Evolutionary conservation across 1,140 invertebrate species (phyloP).

Genomic region (Pectinophora gossypiella): DNA sequence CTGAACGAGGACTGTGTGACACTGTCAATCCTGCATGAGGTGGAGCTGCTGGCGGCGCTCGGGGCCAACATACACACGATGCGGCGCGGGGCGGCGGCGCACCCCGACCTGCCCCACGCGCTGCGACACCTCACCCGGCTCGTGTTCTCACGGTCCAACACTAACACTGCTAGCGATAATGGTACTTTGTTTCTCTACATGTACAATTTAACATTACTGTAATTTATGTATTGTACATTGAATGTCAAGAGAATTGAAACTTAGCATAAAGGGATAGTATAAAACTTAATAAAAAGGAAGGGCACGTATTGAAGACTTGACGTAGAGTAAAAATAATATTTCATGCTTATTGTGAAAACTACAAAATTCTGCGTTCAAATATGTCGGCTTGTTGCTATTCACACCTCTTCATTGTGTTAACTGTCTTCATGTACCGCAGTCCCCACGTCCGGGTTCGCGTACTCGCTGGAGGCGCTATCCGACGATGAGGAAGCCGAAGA

Average conservation of each 20-base stretch:
- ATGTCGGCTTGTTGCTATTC: too few species aligned
- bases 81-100: slow-evolving; percentile 52
- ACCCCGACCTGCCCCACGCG: slow-evolving; percentile 52
- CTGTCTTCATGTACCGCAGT: slow-evolving; percentile 25
- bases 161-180: slow-evolving; percentile 35
- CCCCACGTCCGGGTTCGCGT: slow-evolving; percentile 62
- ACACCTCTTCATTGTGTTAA: too few species aligned
- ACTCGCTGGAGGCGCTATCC: slow-evolving; percentile 59
- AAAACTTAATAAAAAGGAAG: too few species aligned
- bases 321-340: too few species aligned
- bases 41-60: slow-evolving; percentile 57
- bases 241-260: too few species aligned
- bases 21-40: slow-evolving; percentile 60
- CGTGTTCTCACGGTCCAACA: slow-evolving; percentile 36
- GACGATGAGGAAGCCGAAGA: slow-evolving; percentile 65
- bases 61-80: slow-evolving; percentile 61
- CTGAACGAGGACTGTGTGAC: slow-evolving; percentile 56
- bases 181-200: slow-evolving; percentile 31
- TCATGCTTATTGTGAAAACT: too few species aligned
- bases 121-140: slow-evolving; percentile 44
- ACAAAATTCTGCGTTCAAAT: too few species aligned
- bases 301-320: too few species aligned
- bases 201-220: too few species aligned
- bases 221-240: too few species aligned
- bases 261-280: too few species aligned